Percentiles rank a stretch among this genome's conserved stretches.
These are phyloP conservation scores for Picathartes gymnocephalus DNA, from an alignment of 2,113 vertebrate genomes.

Conservation along the genomic window DNA sequence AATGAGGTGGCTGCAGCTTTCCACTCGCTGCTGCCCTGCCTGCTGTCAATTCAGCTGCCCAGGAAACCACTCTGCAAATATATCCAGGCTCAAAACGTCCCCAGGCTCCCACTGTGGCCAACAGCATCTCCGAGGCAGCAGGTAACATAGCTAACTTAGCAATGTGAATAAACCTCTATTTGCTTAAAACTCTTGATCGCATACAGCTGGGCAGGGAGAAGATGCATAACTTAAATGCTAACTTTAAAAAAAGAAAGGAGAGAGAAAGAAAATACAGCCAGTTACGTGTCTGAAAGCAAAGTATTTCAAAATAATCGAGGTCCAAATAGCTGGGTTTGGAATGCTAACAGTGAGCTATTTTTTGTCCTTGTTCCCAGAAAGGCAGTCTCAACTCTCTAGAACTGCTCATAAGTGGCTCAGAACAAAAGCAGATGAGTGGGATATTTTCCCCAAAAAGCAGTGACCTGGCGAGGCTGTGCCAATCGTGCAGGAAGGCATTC, in stretches of 20 bases:
- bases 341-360: slow-evolving; percentile 51
- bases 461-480: accelerated
- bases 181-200: not conserved
- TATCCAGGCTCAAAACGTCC: accelerated
- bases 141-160: not conserved
- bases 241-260: not conserved
- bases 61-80: not conserved
- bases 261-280: not conserved
- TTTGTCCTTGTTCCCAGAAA: slow-evolving; percentile 32
- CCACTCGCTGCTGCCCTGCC: not conserved
- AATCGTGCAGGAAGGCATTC: accelerated
- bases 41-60: not conserved
- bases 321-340: slow-evolving; percentile 38
- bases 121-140: accelerated
- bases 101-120: not conserved
- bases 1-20: not conserved
- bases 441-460: not conserved
- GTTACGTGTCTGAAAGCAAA: not conserved
- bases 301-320: slow-evolving; percentile 43
- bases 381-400: not conserved
- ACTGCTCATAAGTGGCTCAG: accelerated
- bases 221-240: not conserved
- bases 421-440: not conserved
- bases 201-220: not conserved
- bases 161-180: not conserved